Conservation (phyloP, 2,797 vertebrate species). For the Chrosomus eos region DNA sequence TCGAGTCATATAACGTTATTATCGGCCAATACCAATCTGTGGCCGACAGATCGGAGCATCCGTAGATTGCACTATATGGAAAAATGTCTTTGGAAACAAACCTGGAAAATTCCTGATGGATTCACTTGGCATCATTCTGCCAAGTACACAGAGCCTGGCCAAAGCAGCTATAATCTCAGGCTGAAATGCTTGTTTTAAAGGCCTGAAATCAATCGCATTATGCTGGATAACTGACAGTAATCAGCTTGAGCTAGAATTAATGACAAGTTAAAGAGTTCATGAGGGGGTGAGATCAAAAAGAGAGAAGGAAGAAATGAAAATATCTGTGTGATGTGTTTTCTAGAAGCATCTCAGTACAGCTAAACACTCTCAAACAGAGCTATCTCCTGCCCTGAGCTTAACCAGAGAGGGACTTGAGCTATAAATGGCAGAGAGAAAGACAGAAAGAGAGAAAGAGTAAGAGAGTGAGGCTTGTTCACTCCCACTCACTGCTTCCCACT, state of each 20-base stretch:
- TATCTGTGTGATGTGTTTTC: background rate
- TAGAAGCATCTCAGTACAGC: constrained; percentile 6
- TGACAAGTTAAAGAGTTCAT: constrained; percentile 48
- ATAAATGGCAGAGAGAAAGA: constrained; percentile 52
- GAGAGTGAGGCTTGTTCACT: constrained; percentile 43
- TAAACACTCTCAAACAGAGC: constrained; percentile 10
- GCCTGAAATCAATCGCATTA: constrained; percentile 40
- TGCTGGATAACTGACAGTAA: constrained; percentile 42
- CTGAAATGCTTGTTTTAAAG: constrained; percentile 17
- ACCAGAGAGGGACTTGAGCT: constrained; percentile 53
- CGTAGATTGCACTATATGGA: background rate
- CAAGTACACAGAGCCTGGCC: background rate
- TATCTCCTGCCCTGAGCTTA: constrained; percentile 53
- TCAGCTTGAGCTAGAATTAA: constrained; percentile 51
- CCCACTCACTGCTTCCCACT: constrained; percentile 56
- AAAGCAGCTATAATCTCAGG: constrained; percentile 2
- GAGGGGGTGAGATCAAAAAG: background rate
- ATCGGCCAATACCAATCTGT: background rate
- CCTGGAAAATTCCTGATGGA: constrained; percentile 22
- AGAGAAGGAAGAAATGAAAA: background rate
- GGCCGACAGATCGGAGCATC: background rate
- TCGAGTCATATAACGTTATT: background rate
- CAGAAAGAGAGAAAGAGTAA: constrained; percentile 19
- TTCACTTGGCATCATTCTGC: background rate
- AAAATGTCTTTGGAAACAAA: constrained; percentile 3